Conservation (phyloP, 2,888 invertebrate species). For the Chymomyza amoena region DNA sequence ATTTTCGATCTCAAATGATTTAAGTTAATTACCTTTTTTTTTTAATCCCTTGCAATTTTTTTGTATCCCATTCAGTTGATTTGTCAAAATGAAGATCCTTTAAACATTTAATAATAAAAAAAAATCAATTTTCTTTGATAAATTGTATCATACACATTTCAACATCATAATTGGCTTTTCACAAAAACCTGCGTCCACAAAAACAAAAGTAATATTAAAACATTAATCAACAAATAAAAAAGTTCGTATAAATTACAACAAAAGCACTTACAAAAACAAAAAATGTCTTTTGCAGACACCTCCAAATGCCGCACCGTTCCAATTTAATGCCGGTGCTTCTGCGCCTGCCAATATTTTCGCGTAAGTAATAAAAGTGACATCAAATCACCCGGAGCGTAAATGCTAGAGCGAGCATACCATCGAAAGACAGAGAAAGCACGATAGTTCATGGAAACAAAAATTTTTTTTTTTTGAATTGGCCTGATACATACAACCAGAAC, state of each 20-base stretch:
- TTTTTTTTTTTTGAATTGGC: background rate
- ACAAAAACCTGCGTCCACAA: background rate
- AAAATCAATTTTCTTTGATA: background rate
- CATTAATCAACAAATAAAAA: conserved; percentile 23
- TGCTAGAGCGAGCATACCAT: background rate
- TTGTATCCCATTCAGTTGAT: too few relatives aligned
- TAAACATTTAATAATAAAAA: background rate
- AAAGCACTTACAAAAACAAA: conserved; percentile 1
- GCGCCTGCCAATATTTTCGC: conserved; percentile 78
- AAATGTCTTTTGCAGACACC: conserved; percentile 74
- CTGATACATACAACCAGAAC: background rate
- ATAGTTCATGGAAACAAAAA: background rate
- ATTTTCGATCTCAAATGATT: too few relatives aligned
- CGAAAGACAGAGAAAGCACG: conserved; percentile 9
- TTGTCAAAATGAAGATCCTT: background rate
- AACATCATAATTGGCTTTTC: background rate
- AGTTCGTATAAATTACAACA: conserved; percentile 35
- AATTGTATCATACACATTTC: background rate
- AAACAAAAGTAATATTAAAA: too few relatives aligned
- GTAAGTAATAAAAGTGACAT: conserved; percentile 72
- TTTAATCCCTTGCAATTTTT: too few relatives aligned
- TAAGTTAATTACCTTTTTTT: too few relatives aligned
- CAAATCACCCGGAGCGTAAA: conserved; percentile 23
- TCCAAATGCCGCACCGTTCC: conserved; percentile 76
- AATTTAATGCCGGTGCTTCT: conserved; percentile 76